Percentiles rank a stretch among this genome's conserved stretches.
Conservation (phyloP, 1,140 invertebrate species). For the Drosophila teissieri region DNA sequence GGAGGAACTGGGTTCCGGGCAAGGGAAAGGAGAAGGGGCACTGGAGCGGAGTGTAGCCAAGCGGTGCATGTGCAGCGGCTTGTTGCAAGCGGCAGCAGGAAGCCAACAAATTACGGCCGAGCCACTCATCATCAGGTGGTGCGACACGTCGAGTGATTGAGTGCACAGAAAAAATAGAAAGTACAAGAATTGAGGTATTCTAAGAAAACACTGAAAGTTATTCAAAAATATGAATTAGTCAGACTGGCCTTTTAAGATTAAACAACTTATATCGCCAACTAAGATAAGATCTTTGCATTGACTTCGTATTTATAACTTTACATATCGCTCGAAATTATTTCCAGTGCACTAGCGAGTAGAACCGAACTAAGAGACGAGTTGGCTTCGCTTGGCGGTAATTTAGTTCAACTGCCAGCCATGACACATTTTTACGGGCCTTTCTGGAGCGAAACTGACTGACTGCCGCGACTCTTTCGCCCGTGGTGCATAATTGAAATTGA, state of each 20-base stretch:
- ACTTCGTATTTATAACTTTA: no score
- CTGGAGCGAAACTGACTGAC: conserved; percentile 58
- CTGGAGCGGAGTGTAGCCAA: conserved; percentile 51
- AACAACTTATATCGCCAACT: no score
- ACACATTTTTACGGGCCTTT: conserved; percentile 71
- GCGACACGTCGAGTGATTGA: conserved; percentile 69
- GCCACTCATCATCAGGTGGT: conserved; percentile 76
- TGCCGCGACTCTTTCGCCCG: neutral
- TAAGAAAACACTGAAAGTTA: neutral
- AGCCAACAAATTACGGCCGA: conserved; percentile 73
- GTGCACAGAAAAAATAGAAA: conserved; percentile 12
- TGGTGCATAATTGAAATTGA: conserved; percentile 64
- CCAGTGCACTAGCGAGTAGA: conserved; percentile 31
- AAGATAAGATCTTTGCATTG: no score
- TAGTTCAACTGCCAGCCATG: conserved; percentile 74
- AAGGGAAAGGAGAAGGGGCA: neutral
- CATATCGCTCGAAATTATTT: neutral
- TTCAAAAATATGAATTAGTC: neutral
- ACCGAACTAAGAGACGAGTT: conserved; percentile 36
- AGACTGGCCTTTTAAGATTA: no score
- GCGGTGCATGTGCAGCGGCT: conserved; percentile 80
- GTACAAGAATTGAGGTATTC: neutral
- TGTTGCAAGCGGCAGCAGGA: conserved; percentile 71
- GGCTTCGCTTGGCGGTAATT: conserved; percentile 54
- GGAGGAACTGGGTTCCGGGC: neutral